Conservation (phyloP, 2,113 vertebrate species). For the Pseudopodoces humilis region DNA sequence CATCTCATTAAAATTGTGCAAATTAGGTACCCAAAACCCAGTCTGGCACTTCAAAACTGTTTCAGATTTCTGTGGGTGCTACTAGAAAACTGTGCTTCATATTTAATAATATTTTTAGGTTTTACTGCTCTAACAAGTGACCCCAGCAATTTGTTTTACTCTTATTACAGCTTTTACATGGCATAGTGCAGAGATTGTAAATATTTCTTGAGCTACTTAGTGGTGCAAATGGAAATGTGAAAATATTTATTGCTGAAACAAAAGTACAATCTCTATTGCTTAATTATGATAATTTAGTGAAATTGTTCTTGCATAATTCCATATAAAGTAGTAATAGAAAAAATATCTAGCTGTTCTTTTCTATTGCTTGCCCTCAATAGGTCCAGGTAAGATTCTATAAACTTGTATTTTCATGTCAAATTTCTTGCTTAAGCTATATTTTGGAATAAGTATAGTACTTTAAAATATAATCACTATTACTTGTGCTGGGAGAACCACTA, state of each 20-base stretch:
- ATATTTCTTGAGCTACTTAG: neutral
- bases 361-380: neutral
- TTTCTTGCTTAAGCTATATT: neutral
- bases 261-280: neutral
- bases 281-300: constrained; percentile 31
- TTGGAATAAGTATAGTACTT: neutral
- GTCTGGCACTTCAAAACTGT: neutral
- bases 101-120: neutral
- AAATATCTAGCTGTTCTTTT: neutral
- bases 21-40: neutral
- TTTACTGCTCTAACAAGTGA: neutral
- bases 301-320: constrained; percentile 7
- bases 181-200: neutral
- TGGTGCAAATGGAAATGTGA: constrained; percentile 27
- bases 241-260: constrained; percentile 40
- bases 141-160: neutral
- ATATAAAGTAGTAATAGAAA: neutral
- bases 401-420: neutral
- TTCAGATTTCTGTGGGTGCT: neutral
- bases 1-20: neutral
- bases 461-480: neutral
- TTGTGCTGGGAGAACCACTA: neutral
- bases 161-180: neutral
- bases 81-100: neutral
- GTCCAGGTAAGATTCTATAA: neutral